A percentile compares a stretch with the other conserved stretches of the same genome.
These are phyloP conservation scores for Tetrax tetrax DNA, from an alignment of 2,113 vertebrate species.

Conservation along the genomic window DNA sequence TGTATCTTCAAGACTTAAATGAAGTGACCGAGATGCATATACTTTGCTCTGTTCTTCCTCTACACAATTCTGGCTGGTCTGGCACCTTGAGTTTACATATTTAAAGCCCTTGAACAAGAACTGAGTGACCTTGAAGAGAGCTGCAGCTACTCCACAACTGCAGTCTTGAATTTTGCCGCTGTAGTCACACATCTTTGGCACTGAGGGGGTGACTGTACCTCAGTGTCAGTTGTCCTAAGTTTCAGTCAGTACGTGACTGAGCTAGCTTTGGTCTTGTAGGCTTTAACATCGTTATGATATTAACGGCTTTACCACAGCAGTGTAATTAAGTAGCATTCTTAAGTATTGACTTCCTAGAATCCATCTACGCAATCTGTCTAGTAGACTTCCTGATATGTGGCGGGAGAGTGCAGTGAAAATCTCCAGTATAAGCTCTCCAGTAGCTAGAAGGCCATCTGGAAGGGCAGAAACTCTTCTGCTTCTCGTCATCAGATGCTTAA, in stretches of 20 bases:
- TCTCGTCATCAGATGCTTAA: neutral
- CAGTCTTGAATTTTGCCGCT: neutral
- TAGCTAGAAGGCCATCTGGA: neutral
- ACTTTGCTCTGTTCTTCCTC: neutral
- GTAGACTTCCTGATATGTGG: neutral
- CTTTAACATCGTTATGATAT: neutral
- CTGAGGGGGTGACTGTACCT: neutral
- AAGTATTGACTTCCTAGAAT: neutral
- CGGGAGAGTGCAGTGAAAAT: neutral
- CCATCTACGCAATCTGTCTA: neutral
- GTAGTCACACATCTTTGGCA: neutral
- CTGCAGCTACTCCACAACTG: neutral
- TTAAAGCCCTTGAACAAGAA: neutral
- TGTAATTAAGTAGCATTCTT: neutral
- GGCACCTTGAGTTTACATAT: neutral
- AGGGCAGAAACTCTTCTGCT: neutral
- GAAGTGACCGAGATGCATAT: neutral
- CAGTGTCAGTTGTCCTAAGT: neutral
- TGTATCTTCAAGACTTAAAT: neutral
- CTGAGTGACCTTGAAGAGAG: neutral
- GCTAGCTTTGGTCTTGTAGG: neutral
- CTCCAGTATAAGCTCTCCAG: neutral
- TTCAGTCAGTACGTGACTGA: neutral
- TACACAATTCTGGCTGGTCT: neutral
- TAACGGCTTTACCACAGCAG: neutral